A percentile compares a stretch with the other conserved stretches of the same genome.
Conservation (phyloP, 2,113 vertebrate genomes). For the Erythrocercus mccallii region DNA sequence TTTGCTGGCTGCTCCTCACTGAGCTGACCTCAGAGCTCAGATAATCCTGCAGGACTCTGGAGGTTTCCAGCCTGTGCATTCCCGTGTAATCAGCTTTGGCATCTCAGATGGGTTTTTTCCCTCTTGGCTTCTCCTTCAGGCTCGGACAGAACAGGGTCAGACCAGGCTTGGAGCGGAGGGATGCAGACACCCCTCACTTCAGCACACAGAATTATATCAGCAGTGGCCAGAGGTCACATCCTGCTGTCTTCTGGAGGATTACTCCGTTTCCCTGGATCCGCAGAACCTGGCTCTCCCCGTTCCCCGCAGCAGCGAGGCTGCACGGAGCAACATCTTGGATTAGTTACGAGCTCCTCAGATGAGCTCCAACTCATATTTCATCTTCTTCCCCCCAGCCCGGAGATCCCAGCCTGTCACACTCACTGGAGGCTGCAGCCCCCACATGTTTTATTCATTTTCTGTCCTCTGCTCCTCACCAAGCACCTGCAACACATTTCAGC, state of each 20-base stretch:
- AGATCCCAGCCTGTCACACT: constrained; percentile 61
- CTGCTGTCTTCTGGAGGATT: not conserved
- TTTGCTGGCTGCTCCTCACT: not conserved
- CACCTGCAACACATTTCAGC: constrained; percentile 70
- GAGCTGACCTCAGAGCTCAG: not conserved
- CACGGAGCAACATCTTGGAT: constrained; percentile 64
- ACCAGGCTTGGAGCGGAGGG: not conserved
- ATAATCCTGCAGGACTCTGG: not conserved
- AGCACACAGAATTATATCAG: not conserved
- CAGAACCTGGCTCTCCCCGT: not conserved
- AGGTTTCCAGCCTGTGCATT: not conserved
- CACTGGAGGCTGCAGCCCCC: constrained; percentile 42
- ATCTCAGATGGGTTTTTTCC: not conserved
- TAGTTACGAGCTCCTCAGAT: constrained; percentile 65
- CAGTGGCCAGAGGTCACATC: constrained; percentile 26
- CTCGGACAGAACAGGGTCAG: not conserved
- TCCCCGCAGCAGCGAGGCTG: not conserved
- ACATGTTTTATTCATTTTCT: constrained; percentile 77
- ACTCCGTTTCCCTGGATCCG: not conserved
- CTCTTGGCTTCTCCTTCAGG: not conserved
- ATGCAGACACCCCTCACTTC: not conserved
- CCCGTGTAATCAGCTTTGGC: not conserved
- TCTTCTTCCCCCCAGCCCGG: constrained; percentile 23
- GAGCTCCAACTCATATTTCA: constrained; percentile 74
- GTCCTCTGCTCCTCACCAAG: constrained; percentile 55